These are phyloP conservation scores for Apodemia duryi DNA, from an alignment of 2,888 invertebrate species.

Conservation along the genomic window DNA sequence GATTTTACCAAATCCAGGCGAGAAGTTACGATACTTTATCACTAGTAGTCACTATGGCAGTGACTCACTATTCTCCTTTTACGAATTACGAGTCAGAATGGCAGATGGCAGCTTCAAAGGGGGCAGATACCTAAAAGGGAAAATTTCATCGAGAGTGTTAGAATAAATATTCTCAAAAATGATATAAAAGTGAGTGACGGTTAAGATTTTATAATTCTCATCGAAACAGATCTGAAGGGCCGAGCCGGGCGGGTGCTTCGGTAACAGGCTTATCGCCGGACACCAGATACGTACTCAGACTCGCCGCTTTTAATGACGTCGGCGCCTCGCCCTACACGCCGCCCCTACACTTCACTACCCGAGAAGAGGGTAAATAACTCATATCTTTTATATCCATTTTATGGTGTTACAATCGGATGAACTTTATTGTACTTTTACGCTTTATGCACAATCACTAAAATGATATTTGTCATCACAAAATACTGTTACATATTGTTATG, in stretches of 20 bases:
- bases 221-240: slow-evolving; percentile 58
- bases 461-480: neutral
- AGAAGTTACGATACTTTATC: no score
- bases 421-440: neutral
- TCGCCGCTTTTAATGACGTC: slow-evolving; percentile 91
- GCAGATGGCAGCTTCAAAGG: no score
- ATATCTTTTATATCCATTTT: neutral
- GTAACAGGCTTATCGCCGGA: slow-evolving; percentile 86
- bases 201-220: slow-evolving; percentile 17
- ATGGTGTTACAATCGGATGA: neutral
- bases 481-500: no score
- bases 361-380: slow-evolving; percentile 85
- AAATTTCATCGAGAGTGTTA: no score
- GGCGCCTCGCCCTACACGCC: slow-evolving; percentile 88
- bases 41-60: no score
- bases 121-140: no score
- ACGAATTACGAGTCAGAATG: no score
- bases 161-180: neutral
- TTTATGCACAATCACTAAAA: neutral
- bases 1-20: no score
- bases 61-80: no score
- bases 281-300: slow-evolving; percentile 87
- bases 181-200: neutral
- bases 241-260: slow-evolving; percentile 66
- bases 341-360: slow-evolving; percentile 86